Evolutionary conservation across 2,888 invertebrate species (phyloP), one percentile per base, ranked within the genome.

Genomic region (Tuberolachnus salignus): DNA sequence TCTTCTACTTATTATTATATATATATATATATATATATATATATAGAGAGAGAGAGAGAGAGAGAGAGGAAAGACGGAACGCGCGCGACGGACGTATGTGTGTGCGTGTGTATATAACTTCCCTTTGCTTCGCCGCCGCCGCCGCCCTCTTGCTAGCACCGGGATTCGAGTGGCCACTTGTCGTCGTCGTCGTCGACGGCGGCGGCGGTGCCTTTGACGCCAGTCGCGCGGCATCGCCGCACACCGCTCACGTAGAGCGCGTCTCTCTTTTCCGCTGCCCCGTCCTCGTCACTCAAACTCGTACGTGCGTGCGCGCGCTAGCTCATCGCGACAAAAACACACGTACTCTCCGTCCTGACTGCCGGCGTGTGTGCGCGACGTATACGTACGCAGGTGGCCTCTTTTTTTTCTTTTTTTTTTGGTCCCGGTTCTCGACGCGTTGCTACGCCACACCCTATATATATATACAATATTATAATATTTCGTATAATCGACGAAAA

Each of bases 131-230:
- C 55, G 9, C 23, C 44, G 4, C 13, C 53, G 42, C 16, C 46
- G 55, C 19, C 59, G 59, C 8, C n/a, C 14, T n/a, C 66, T 34
- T 34, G 34, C 34, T 6, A 34, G 34, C 34, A 34, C 57, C 57
- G 53, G 55, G 14, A 44, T 74, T 57, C 75, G 66, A 75, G 75
- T 75, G 75, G 75, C 67, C 75, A 67, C 75, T 67, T 67, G 73
- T 75, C 55, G 64, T 57, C 74, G 51, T 21, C 67, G 51, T 13
- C 64, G 46, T 6, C 46, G 70, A 2, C 44, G 46, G 46, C 42
- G 34, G 57, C 59, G 75, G 75, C 75, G 75, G 75, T 75, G 75
- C 57, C 75, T 75, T 75, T 75, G 75, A 75, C 75, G 75, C 67
- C 67, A 34, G 67, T 49, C 75, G 75, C 66, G 66, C 64, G 66